Evolutionary conservation across 2,113 vertebrate genomes (phyloP), one percentile per base, ranked within the genome.

Genomic region (Pontoporia blainvillei): DNA sequence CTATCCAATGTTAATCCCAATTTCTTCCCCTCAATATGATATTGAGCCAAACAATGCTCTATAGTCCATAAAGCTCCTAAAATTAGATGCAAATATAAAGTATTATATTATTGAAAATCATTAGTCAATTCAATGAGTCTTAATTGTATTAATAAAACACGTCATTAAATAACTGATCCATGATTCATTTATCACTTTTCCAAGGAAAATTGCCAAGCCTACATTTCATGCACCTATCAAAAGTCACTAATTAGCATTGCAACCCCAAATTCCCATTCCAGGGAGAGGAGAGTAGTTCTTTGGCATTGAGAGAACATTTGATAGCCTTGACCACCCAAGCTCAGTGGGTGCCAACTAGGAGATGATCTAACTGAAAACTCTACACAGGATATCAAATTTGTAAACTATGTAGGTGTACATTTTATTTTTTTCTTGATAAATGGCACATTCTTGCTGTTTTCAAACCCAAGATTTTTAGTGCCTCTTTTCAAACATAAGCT

Each of bases 101-200:
- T 86, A 44, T 75, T 64, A 21, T 9, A 52, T 44, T 54, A 91
- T 44, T 78, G 17, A 6, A 83, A 82, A 75, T 87, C 34, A 85
- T 78, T 94, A 91, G 9, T 86, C 79, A 83, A 87, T 95, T 61
- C 44, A 96, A 82, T 85, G 41, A 95, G 31, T 9, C 46, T 94
- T 90, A 82, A 72, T 44, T 79, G 2, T 66, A 96, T 95, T 90
- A 90, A 90, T 89, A 39, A 92, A 95, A 41, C 5, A 39, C 1
- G n/a, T n/a, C n/a, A 10, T 52, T 69, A 86, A 91, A 49, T 11
- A 93, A 62, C 6, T 11, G 23, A 90, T 82, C 5, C 20, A 41
- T n/a, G 39, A 4, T 18, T 78, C n/a, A 94, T 89, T 91, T 67
- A 64, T 96, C 34, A 92, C 1, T 83, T 76, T 10, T 89, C 46